Base-by-base conservation (phyloP, 2,113 vertebrate genomes). In the Azemiops feae region DNA sequence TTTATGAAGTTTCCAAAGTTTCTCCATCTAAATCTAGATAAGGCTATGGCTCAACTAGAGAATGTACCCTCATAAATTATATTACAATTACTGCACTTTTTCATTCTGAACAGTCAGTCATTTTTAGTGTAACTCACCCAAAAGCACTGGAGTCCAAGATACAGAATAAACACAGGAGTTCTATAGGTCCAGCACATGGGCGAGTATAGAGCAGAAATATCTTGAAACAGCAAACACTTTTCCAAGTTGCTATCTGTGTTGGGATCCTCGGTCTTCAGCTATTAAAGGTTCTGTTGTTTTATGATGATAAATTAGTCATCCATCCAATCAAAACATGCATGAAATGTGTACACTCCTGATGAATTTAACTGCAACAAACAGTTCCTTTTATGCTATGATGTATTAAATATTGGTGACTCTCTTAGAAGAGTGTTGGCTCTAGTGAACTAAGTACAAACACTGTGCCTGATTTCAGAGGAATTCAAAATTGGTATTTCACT, bases 281-380 rank as follows among this genome's bases (percentile, higher is more conserved):
- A 85, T 92, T 57, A n/a, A 81, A 85, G 39, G 69, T 88, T 27
- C 43, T 60, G 50, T 92, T 87, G 50, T 74, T 89, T 74, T 88
- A 20, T 53, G 88, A 54, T 34, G 27, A 53, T 69, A 45, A 74
- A 54, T 53, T 55, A 55, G 43, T 10, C 27, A 22, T 81, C 53
- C 47, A 92, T 92, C 94, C 91, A 89, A 58, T 95, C 93, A 94
- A 97, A 97, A 96, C 87, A 45, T 90, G 22, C 0, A 92, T 92
- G 50, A 95, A 96, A 95, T 27, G 27, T 1, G 27, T 22, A 94
- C 1, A 86, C 87, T 64, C 95, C 86, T 91, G 88, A 95, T 45
- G 53, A 43, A 89, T 89, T 85, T 57, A 93, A 81, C 11, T 89
- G 74, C n/a, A 58, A 43, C 23, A 11, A 20, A 91, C 6, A 87